These are phyloP conservation scores for Nymphicus hollandicus DNA, from an alignment of 2,113 vertebrate species.

Conservation along the genomic window DNA sequence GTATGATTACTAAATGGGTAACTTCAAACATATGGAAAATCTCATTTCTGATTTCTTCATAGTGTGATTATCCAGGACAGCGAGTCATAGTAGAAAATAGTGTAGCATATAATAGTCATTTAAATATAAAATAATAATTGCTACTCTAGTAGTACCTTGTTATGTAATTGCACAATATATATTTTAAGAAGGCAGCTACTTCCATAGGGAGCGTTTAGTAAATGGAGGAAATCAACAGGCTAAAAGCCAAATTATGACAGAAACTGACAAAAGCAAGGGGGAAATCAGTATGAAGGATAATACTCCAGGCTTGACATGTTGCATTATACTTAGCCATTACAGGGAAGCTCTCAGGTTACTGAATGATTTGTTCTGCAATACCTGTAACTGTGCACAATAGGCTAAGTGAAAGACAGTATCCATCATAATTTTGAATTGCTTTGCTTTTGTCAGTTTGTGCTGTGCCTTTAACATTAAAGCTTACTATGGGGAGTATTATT, in stretches of 20 bases:
- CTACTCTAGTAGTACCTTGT: not conserved
- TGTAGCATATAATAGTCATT: not conserved
- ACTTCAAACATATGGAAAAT: constrained; percentile 44
- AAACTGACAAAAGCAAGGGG: constrained; percentile 31
- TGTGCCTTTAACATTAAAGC: constrained; percentile 8
- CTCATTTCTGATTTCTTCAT: constrained; percentile 24
- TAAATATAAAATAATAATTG: constrained; percentile 11
- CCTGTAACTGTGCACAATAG: constrained; percentile 17
- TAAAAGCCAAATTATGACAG: constrained; percentile 46
- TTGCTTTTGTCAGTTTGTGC: constrained; percentile 34
- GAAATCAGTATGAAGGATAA: constrained; percentile 44
- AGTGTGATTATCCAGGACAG: not conserved
- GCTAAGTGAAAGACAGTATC: constrained; percentile 15
- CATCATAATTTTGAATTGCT: constrained; percentile 36
- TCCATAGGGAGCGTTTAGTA: not conserved
- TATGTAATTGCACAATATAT: constrained; percentile 28
- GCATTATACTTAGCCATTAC: constrained; percentile 37
- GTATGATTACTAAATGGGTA: constrained; percentile 20
- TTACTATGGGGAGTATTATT: not conserved
- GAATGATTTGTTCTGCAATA: constrained; percentile 42
- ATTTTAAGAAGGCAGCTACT: not conserved
- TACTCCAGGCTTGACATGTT: constrained; percentile 42
- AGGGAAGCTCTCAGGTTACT: not conserved
- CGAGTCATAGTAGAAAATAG: not conserved
- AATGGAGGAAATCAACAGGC: not conserved